Conservation (phyloP, 2,888 invertebrate species). For the Conops quadrifasciatus region DNA sequence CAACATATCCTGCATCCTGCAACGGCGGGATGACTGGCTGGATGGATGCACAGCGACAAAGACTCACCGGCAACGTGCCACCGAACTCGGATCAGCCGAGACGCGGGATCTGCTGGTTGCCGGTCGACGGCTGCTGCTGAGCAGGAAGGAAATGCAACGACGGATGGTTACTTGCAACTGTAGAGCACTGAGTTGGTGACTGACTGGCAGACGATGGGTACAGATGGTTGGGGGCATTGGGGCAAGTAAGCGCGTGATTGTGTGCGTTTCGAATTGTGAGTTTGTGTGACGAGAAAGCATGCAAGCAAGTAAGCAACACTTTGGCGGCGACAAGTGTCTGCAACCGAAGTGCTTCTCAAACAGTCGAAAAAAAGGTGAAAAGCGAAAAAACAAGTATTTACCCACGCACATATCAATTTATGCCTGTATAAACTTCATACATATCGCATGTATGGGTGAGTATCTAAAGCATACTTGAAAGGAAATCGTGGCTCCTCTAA, state of each 20-base stretch:
- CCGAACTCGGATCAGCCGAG: too few species aligned
- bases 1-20: constrained; percentile 24
- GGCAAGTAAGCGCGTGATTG: neutral
- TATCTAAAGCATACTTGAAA: neutral
- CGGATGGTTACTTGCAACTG: neutral
- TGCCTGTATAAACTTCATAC: neutral
- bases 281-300: constrained; percentile 1
- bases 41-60: constrained; percentile 18
- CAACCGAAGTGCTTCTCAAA: constrained; percentile 28
- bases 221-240: neutral
- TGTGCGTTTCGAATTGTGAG: neutral
- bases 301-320: constrained; percentile 30
- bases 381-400: neutral
- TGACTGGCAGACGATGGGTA: neutral
- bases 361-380: neutral
- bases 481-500: neutral
- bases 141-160: constrained; percentile 13
- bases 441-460: neutral
- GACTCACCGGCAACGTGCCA: constrained; percentile 10
- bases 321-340: constrained; percentile 31
- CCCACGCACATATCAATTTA: neutral
- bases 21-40: constrained; percentile 1
- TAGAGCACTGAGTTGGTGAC: neutral
- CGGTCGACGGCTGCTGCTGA: neutral
- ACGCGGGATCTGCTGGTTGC: neutral